Evolutionary conservation across 64 coral and sea anemone species (phyloP).

Genomic region (Orbicella faveolata): DNA sequence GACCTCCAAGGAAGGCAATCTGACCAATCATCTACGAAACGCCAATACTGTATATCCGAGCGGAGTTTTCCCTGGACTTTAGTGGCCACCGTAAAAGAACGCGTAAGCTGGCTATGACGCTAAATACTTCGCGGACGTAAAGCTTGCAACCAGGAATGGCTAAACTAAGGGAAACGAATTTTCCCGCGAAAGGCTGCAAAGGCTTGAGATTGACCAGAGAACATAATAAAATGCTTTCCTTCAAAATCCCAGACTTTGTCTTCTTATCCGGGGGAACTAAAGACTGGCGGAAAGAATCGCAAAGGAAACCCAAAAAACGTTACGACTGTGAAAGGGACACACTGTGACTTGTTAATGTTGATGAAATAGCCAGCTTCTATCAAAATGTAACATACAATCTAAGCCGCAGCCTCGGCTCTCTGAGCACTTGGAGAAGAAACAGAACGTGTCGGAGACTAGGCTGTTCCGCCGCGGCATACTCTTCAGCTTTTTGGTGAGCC

Average conservation of each 20-base stretch:
- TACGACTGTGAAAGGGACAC: slow-evolving; percentile 74
- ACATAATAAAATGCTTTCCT: not conserved
- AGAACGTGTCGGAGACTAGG: not conserved
- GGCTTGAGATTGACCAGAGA: not conserved
- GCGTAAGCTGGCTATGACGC: not conserved
- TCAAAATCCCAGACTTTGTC: not conserved
- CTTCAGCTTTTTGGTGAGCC: slow-evolving; percentile 9
- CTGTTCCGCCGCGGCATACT: slow-evolving; percentile 8
- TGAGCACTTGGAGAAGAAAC: not conserved
- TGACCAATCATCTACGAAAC: slow-evolving; percentile 45
- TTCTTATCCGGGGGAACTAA: slow-evolving; percentile 30
- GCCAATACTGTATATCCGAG: slow-evolving; percentile 13
- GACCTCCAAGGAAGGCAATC: slow-evolving; percentile 17
- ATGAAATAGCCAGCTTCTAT: not conserved
- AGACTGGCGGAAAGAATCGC: not conserved
- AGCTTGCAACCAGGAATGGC: slow-evolving; percentile 30
- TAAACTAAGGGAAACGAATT: slow-evolving; percentile 29
- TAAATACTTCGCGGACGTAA: slow-evolving; percentile 7
- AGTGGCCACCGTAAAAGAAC: not conserved
- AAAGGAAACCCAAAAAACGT: slow-evolving; percentile 21
- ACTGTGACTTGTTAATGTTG: not conserved
- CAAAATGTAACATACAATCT: slow-evolving; percentile 7
- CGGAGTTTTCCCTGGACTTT: not conserved
- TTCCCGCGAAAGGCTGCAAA: slow-evolving; percentile 2
- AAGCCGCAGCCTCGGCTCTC: slow-evolving; percentile 38